phyloP scores from a whole-genome alignment of 2,113 vertebrate species.

The Pterophyllum scalare region DNA sequence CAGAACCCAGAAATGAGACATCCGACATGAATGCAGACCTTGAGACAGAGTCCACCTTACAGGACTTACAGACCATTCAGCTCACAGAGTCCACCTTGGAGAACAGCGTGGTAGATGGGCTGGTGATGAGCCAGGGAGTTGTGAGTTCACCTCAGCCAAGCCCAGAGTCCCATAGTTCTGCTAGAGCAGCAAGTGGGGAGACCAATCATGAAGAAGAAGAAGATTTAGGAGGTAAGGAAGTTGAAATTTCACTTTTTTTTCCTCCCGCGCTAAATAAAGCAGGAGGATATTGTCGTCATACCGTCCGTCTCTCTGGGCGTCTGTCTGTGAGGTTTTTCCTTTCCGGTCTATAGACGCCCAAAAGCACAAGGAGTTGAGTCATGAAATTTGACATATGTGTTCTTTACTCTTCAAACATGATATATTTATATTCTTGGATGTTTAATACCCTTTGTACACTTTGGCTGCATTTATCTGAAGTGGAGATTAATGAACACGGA shows the following conservation, averaged over 20 bases:
- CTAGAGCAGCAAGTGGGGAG: neutral
- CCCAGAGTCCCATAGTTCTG: constrained; percentile 12
- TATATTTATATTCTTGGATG: too few species aligned
- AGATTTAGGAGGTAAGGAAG: constrained; percentile 82
- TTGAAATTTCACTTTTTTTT: neutral
- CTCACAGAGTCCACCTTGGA: constrained; percentile 73
- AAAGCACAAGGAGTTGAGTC: too few species aligned
- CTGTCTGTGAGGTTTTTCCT: too few species aligned
- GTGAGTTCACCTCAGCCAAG: constrained; percentile 11
- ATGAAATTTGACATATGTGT: too few species aligned
- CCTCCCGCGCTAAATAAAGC: too few species aligned
- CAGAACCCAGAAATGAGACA: constrained; percentile 40
- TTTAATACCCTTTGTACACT: too few species aligned
- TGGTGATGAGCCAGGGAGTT: constrained; percentile 19
- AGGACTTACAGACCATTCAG: constrained; percentile 54
- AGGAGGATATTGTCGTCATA: too few species aligned
- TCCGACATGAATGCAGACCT: constrained; percentile 37
- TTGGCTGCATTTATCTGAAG: too few species aligned
- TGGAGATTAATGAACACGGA: too few species aligned
- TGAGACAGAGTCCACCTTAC: constrained; percentile 78
- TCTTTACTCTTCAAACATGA: too few species aligned
- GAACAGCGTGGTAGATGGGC: constrained; percentile 54
- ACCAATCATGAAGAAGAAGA: constrained; percentile 79
- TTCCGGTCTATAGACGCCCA: too few species aligned
- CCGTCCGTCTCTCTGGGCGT: too few species aligned